Percentiles rank a stretch among this genome's conserved stretches.
Evolutionary conservation across 2,113 vertebrate species (phyloP).

Genomic region (Neotoma lepida): DNA sequence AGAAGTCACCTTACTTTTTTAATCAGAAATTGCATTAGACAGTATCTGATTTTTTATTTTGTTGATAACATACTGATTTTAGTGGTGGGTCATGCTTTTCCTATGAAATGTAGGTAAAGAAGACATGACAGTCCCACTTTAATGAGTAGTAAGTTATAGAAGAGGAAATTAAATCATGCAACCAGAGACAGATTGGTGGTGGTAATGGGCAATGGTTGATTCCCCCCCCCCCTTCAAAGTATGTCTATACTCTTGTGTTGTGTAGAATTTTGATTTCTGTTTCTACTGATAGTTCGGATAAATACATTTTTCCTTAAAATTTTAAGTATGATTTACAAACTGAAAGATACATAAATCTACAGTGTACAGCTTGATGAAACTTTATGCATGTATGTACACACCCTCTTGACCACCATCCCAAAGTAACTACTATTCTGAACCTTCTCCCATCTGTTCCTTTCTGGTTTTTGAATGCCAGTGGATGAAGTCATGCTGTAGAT

Average conservation of each 20-base stretch:
- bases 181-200: not conserved
- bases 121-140: not conserved
- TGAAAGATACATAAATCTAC: not conserved
- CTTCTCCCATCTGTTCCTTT: not conserved
- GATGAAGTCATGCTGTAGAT: not conserved
- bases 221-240: not conserved
- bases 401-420: not conserved
- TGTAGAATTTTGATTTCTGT: not conserved
- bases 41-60: conserved; percentile 52
- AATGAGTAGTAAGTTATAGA: not conserved
- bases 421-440: not conserved
- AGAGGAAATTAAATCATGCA: not conserved
- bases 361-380: not conserved
- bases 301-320: not conserved
- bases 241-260: not conserved
- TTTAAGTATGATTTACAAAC: not conserved
- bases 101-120: conserved; percentile 25
- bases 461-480: not conserved
- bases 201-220: not conserved
- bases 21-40: conserved; percentile 25
- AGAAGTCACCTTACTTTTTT: conserved; percentile 35
- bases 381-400: not conserved
- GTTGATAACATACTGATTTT: not conserved
- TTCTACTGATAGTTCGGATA: not conserved
- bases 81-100: conserved; percentile 11